Evolutionary conservation across 2,797 vertebrate species (phyloP).

Genomic region (Protosalanx chinensis): DNA sequence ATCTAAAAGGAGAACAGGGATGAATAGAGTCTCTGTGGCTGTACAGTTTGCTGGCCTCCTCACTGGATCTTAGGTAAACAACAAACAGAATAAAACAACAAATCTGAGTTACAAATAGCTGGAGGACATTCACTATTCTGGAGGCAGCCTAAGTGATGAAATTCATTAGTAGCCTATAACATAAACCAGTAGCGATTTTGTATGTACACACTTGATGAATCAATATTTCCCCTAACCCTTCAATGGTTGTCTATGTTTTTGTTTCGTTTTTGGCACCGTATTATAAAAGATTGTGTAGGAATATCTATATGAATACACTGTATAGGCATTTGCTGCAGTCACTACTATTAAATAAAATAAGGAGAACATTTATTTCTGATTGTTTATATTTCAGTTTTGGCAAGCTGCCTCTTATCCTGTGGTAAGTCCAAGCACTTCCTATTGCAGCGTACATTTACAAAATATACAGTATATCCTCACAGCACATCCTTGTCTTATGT

Average conservation of each 20-base stretch:
- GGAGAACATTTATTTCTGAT: constrained; percentile 7
- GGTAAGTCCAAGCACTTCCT: constrained; percentile 56
- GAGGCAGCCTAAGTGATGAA: too few relatives aligned
- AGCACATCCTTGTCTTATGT: too few relatives aligned
- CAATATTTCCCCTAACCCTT: not conserved
- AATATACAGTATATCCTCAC: too few relatives aligned
- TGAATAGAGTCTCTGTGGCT: constrained; percentile 69
- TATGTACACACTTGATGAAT: too few relatives aligned
- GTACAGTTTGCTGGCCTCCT: constrained; percentile 47
- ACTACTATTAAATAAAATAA: constrained; percentile 5
- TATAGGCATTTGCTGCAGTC: not conserved
- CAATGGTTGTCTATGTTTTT: not conserved
- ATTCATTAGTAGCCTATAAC: too few relatives aligned
- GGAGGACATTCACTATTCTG: too few relatives aligned
- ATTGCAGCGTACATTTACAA: too few relatives aligned
- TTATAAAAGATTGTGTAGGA: too few relatives aligned
- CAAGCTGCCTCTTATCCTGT: constrained; percentile 61
- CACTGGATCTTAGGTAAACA: constrained; percentile 58
- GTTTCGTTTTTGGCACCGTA: too few relatives aligned
- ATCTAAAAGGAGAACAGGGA: constrained; percentile 47
- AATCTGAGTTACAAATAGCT: constrained; percentile 41
- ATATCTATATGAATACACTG: too few relatives aligned
- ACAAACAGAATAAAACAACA: constrained; percentile 40
- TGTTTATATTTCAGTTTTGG: constrained; percentile 67
- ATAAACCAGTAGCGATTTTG: too few relatives aligned